Percentiles rank a stretch among this genome's conserved stretches.
Conservation (phyloP, 2,113 vertebrate species). For the Ahaetulla prasina region DNA sequence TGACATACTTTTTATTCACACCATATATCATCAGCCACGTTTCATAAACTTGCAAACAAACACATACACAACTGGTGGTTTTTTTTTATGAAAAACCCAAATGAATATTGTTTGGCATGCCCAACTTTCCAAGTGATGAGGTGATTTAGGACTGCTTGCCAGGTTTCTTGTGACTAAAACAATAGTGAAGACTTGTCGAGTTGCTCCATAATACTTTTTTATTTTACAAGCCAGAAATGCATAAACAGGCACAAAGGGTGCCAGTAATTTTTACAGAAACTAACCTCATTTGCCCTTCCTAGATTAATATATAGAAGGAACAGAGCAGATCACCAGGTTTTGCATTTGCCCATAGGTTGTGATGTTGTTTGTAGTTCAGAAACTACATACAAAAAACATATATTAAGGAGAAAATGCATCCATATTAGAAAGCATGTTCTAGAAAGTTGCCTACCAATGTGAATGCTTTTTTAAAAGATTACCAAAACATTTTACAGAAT, state of each 20-base stretch:
- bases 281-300: background rate
- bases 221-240: background rate
- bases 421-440: background rate
- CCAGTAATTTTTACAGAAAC: background rate
- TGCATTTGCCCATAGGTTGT: background rate
- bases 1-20: background rate
- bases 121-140: background rate
- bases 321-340: background rate
- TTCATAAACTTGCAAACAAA: constrained; percentile 30
- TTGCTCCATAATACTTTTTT: background rate
- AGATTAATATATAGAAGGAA: background rate
- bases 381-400: background rate
- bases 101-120: background rate
- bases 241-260: background rate
- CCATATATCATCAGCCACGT: background rate
- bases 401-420: background rate
- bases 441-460: background rate
- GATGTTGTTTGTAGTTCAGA: background rate
- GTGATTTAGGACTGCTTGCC: background rate
- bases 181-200: background rate
- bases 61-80: background rate
- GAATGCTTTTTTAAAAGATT: background rate
- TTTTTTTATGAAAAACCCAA: background rate
- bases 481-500: background rate
- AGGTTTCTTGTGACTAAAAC: background rate